Conservation (phyloP, 2,888 invertebrate genomes). For the Trissolcus japonicus region DNA sequence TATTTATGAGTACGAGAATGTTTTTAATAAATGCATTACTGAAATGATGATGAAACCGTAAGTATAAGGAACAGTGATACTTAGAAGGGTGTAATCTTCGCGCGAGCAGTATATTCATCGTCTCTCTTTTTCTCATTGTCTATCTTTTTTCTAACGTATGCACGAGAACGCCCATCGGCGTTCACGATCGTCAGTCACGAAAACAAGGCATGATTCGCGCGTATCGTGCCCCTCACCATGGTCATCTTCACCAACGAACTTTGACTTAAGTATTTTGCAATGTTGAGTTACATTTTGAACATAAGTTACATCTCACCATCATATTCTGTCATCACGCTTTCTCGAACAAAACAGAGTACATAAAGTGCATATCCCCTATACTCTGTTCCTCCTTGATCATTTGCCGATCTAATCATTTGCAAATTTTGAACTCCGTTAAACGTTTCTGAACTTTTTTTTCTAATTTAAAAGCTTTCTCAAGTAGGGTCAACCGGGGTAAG, state of each 20-base stretch:
- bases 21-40: no score
- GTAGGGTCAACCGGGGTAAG: no score
- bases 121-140: conserved; percentile 42
- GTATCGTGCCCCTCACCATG: conserved; percentile 62
- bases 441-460: no score
- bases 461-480: no score
- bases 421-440: no score
- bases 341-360: conserved; percentile 5
- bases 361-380: neutral
- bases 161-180: conserved; percentile 71
- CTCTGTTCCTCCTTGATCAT: conserved; percentile 1
- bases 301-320: conserved; percentile 28
- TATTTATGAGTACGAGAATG: no score
- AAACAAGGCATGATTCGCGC: conserved; percentile 70
- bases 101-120: conserved; percentile 56
- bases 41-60: conserved; percentile 49
- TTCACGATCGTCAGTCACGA: conserved; percentile 71
- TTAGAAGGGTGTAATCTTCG: conserved; percentile 60
- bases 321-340: conserved; percentile 13
- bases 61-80: conserved; percentile 57
- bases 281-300: conserved; percentile 51
- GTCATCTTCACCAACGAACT: conserved; percentile 68
- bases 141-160: conserved; percentile 60
- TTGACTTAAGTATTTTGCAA: conserved; percentile 60
- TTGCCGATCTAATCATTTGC: no score